Percentiles rank a stretch among this genome's conserved stretches.
These are phyloP conservation scores for Chaetura pelagica DNA, from an alignment of 2,113 vertebrate genomes.

Conservation along the genomic window DNA sequence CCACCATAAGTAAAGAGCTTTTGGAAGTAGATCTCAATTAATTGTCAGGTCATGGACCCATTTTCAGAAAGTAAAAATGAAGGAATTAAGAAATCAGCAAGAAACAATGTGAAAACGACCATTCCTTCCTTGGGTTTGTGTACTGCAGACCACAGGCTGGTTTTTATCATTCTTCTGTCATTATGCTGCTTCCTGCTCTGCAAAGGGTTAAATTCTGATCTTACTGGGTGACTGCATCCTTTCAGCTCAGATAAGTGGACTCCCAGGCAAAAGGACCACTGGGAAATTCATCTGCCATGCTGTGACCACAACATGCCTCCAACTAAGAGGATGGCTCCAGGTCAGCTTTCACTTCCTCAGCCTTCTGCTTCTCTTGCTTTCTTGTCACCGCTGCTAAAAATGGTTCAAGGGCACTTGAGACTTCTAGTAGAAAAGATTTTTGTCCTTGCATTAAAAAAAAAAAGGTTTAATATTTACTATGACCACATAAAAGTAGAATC, in stretches of 20 bases:
- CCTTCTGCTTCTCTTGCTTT: conserved; percentile 31
- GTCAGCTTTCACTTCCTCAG: conserved; percentile 41
- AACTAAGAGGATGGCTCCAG: conserved; percentile 7
- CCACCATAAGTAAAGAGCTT: neutral
- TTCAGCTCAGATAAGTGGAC: conserved; percentile 39
- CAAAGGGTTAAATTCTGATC: conserved; percentile 31
- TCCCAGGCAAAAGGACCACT: conserved; percentile 34
- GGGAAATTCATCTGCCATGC: conserved; percentile 27
- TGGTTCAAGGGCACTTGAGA: conserved; percentile 52
- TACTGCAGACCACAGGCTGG: neutral
- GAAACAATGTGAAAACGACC: neutral
- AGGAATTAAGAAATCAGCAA: neutral
- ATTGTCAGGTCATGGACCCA: neutral
- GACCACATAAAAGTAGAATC: neutral
- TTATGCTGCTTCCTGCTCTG: neutral
- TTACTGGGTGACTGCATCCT: neutral
- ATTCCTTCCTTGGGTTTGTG: neutral
- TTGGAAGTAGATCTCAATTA: neutral
- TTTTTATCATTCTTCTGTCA: neutral
- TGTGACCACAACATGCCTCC: conserved; percentile 33
- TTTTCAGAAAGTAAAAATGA: neutral
- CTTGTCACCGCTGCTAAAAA: conserved; percentile 10
- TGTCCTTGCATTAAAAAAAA: neutral
- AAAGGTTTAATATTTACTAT: neutral
- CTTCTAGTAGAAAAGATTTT: neutral